A percentile compares a stretch with the other conserved stretches of the same genome.
Evolutionary conservation across 64 coral and sea anemone species (phyloP).

Genomic region (Montipora efflorescens): DNA sequence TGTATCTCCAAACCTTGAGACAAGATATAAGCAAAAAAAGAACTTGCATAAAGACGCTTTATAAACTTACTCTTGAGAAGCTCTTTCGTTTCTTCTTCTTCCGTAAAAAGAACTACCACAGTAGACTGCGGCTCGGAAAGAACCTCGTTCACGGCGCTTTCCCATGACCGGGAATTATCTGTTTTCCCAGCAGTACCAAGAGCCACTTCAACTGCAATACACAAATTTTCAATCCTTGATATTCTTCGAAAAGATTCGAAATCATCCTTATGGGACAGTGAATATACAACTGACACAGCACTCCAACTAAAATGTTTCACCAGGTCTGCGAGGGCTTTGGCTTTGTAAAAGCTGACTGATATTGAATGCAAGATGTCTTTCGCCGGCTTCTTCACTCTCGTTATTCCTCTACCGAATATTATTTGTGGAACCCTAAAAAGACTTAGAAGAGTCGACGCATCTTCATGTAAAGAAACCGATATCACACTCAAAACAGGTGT

Average conservation of each 20-base stretch:
- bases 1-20: not conserved
- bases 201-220: slow-evolving; percentile 55
- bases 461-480: slow-evolving; percentile 52
- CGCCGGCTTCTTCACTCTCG: not conserved
- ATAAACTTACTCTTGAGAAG: slow-evolving; percentile 50
- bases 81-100: slow-evolving; percentile 30
- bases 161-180: not conserved
- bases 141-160: slow-evolving; percentile 11
- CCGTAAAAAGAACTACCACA: slow-evolving; percentile 64
- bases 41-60: not conserved
- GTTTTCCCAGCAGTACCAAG: not conserved
- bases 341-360: slow-evolving; percentile 68
- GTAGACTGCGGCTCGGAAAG: slow-evolving; percentile 27
- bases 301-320: slow-evolving; percentile 77
- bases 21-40: not conserved
- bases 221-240: slow-evolving; percentile 57
- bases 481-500: slow-evolving; percentile 61
- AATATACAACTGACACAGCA: slow-evolving; percentile 65
- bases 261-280: slow-evolving; percentile 10
- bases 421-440: slow-evolving; percentile 85
- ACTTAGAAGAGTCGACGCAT: slow-evolving; percentile 56
- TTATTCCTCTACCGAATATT: slow-evolving; percentile 15
- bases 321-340: slow-evolving; percentile 74
- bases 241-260: slow-evolving; percentile 64
- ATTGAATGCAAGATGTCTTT: slow-evolving; percentile 58